Base-by-base conservation (phyloP, 2,888 invertebrate genomes). In the Lasioglossum pauxillum region DNA sequence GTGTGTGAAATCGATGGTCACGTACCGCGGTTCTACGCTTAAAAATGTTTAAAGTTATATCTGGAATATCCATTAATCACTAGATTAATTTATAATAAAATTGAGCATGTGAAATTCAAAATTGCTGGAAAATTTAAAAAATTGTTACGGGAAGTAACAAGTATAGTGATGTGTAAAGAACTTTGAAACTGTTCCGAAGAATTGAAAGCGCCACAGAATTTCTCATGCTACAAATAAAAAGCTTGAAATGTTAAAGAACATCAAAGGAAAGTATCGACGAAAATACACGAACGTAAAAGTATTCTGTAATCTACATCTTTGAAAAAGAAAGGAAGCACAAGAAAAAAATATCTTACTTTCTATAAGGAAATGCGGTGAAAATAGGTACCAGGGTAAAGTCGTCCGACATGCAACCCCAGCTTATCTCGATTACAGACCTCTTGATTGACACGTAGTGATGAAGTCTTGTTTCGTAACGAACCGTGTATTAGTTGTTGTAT, bases 1-100 rank as follows among this genome's bases (percentile, higher is more conserved):
- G 78, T 44, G 53, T 14, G n/a, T 5, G 80, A 12, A 44, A 80
- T 73, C 67, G 60, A 73, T 31, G 76, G 14, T 44, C 80, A 41
- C 19, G 12, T 7, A 31, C 41, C 16, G 16, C 31, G 1, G n/a
- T 7, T 16, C n/a, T n/a, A n/a, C n/a, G 23, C 4, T n/a, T 5
- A 1, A 69, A n/a, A n/a, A 41, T 41, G 12, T 10, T 41, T 19
- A 12, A 41, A 41, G 12, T 44, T 44, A 35, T 31, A 7, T 16
- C 19, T 31, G 64, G 31, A 64, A 2, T 35, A 19, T 12, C 19
- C 4, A 60, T 10, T n/a, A 12, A 60, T 60, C n/a, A 27, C n/a
- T 7, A 38, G 35, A 35, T 5, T 35, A 5, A 35, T 35, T 35
- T 35, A 35, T 4, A 35, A 35, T 0, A 35, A 35, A 35, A 35